Evolutionary conservation across 2,888 invertebrate species (phyloP).

Genomic region (Pycnomerus fuliginosus): DNA sequence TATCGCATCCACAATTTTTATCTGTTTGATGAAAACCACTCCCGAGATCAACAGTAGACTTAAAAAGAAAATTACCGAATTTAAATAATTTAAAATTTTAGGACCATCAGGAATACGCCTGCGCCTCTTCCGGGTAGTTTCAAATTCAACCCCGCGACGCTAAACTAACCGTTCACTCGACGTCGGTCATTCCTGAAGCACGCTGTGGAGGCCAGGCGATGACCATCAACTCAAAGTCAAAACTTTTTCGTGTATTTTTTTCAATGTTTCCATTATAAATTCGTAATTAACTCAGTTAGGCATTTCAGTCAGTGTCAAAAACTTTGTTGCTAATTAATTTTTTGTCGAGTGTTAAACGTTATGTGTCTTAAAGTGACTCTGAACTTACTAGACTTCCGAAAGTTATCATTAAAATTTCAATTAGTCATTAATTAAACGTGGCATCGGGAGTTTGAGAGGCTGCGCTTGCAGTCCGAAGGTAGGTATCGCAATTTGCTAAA

Average conservation of each 20-base stretch:
- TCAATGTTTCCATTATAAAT: too few species aligned
- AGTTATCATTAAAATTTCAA: slow-evolving; percentile 1
- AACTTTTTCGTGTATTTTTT: too few species aligned
- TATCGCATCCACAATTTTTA: too few species aligned
- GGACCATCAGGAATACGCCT: slow-evolving; percentile 12
- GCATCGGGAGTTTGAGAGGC: background rate
- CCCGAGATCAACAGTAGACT: too few species aligned
- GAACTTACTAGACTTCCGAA: background rate
- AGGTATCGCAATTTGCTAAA: background rate
- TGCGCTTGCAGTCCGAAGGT: slow-evolving; percentile 1
- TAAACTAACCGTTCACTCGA: slow-evolving; percentile 20
- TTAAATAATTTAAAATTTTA: too few species aligned
- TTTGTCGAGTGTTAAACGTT: slow-evolving; percentile 1
- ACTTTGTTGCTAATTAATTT: background rate
- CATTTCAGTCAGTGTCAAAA: background rate
- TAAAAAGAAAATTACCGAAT: too few species aligned
- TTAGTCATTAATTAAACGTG: slow-evolving; percentile 2
- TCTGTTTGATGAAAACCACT: too few species aligned
- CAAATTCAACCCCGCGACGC: slow-evolving; percentile 26
- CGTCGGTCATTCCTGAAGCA: slow-evolving; percentile 22
- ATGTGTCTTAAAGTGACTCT: background rate
- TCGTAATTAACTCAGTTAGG: too few species aligned
- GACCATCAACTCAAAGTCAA: too few species aligned
- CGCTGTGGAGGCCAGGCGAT: too few species aligned
- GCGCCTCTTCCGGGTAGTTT: slow-evolving; percentile 19